phyloP scores from a whole-genome alignment of 2,797 vertebrate genomes.

The Anableps anableps region DNA sequence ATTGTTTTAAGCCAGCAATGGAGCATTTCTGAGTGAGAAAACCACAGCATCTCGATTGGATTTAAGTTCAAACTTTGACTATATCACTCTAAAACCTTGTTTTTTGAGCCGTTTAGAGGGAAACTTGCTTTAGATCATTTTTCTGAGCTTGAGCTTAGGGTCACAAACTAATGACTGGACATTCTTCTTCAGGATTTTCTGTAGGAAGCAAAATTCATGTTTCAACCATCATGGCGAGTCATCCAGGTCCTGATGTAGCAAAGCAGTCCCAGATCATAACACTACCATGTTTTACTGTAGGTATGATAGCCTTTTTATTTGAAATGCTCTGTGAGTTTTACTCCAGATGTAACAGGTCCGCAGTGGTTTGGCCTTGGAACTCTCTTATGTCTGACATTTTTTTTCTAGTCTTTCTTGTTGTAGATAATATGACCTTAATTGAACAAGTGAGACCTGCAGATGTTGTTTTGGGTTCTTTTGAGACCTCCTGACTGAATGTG shows the following conservation, averaged over 20 bases:
- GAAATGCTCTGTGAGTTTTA: not conserved
- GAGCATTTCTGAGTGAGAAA: too few species aligned
- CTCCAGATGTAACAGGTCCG: not conserved
- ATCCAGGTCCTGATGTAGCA: not conserved
- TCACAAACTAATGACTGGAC: too few species aligned
- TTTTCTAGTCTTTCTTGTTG: not conserved
- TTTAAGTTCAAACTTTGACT: too few species aligned
- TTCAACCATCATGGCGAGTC: too few species aligned
- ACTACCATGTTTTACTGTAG: not conserved
- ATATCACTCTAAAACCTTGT: too few species aligned
- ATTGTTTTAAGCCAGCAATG: too few species aligned
- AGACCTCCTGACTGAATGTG: not conserved
- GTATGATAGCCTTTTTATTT: not conserved
- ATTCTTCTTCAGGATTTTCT: not conserved
- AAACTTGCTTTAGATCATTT: too few species aligned
- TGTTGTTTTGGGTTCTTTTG: not conserved
- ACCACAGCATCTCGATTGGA: too few species aligned
- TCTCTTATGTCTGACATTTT: not conserved
- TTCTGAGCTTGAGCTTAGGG: too few species aligned
- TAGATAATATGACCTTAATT: not conserved
- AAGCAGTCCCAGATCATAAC: not conserved
- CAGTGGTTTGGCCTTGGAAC: not conserved
- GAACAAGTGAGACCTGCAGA: too few species aligned
- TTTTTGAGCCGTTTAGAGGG: too few species aligned
- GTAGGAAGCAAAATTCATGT: not conserved